phyloP scores from a whole-genome alignment of 2,797 vertebrate species.

The Anisognathus igniventris region DNA sequence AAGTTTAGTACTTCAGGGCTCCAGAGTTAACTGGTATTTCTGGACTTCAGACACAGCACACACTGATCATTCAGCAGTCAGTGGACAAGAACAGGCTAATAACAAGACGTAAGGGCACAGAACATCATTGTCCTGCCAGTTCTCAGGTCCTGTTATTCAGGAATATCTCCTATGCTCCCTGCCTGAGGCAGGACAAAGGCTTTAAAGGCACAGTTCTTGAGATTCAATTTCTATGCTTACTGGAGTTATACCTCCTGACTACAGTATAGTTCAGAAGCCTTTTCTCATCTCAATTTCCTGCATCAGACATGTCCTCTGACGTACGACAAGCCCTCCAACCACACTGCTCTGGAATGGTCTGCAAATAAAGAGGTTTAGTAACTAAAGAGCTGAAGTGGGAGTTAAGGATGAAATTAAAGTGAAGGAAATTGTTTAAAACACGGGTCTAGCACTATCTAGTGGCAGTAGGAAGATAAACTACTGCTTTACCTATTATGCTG shows the following conservation, averaged over 20 bases:
- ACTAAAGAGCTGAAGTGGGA: background rate
- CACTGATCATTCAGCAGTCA: background rate
- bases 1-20: background rate
- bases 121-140: background rate
- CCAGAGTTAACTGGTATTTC: background rate
- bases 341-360: constrained; percentile 5
- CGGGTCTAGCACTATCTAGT: constrained; percentile 46
- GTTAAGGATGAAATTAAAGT: background rate
- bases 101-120: background rate
- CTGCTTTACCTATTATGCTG: background rate
- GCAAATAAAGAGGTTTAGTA: constrained; percentile 25
- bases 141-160: background rate
- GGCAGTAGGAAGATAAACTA: background rate
- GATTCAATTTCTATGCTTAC: background rate
- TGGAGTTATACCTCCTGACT: constrained; percentile 5
- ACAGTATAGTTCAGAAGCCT: background rate
- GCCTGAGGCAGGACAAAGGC: background rate
- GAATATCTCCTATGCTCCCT: background rate
- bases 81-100: background rate
- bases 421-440: constrained; percentile 3
- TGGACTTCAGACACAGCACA: background rate
- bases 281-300: constrained; percentile 9
- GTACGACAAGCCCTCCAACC: constrained; percentile 4
- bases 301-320: background rate
- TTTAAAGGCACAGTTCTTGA: background rate